phyloP scores from a whole-genome alignment of 2,113 vertebrate genomes.

The Leptobrachium leishanense region DNA sequence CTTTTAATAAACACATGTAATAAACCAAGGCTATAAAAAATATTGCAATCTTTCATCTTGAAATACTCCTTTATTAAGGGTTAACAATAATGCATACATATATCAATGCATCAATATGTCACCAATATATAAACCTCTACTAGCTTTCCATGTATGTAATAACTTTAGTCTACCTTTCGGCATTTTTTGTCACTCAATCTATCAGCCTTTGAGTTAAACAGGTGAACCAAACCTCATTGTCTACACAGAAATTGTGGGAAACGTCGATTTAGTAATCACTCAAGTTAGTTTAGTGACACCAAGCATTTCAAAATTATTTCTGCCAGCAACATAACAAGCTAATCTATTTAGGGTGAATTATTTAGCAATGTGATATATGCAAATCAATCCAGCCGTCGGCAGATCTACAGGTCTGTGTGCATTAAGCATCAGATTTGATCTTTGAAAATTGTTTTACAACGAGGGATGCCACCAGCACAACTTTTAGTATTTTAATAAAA shows the following conservation, averaged over 20 bases:
- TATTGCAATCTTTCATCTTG: too few species aligned
- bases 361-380: conserved; percentile 54
- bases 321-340: conserved; percentile 54
- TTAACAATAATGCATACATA: too few species aligned
- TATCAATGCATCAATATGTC: too few species aligned
- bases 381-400: conserved; percentile 48
- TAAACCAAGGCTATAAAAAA: too few species aligned
- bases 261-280: conserved; percentile 8
- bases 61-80: too few species aligned
- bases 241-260: neutral
- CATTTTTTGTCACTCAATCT: too few species aligned
- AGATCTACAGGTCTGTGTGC: conserved; percentile 29
- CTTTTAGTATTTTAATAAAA: conserved; percentile 25
- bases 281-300: neutral
- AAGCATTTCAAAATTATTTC: conserved; percentile 53
- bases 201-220: too few species aligned
- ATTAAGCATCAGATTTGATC: conserved; percentile 39
- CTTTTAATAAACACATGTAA: too few species aligned
- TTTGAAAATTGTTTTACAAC: conserved; percentile 27
- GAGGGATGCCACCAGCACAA: conserved; percentile 5
- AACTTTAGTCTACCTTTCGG: too few species aligned
- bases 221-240: too few species aligned
- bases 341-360: conserved; percentile 62
- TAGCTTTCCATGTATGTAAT: too few species aligned
- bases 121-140: too few species aligned